Percentiles rank a stretch among this genome's conserved stretches.
Conservation (phyloP, 2,113 vertebrate genomes). For the Lycocorax pyrrhopterus region DNA sequence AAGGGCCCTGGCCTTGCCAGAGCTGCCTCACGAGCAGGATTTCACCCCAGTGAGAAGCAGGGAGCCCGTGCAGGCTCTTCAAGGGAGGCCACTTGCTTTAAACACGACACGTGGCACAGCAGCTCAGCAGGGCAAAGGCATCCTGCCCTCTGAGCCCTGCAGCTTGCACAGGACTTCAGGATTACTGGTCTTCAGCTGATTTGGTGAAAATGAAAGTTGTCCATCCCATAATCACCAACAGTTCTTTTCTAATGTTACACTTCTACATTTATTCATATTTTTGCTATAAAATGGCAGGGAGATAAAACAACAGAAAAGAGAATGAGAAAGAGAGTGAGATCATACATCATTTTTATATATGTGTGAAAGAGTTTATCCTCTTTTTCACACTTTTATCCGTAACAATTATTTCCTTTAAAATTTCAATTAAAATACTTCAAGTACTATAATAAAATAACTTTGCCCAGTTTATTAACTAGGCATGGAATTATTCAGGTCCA, state of each 20-base stretch:
- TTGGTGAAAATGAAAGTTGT: not conserved
- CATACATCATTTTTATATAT: not conserved
- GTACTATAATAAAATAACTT: not conserved
- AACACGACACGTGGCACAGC: accelerated
- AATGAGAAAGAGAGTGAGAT: not conserved
- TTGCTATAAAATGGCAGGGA: not conserved
- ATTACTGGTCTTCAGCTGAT: not conserved
- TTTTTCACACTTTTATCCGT: not conserved
- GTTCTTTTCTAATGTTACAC: not conserved
- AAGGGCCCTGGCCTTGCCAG: not conserved
- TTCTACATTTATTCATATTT: not conserved
- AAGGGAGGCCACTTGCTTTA: not conserved
- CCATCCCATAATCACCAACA: not conserved
- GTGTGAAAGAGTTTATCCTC: not conserved
- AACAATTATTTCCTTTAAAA: not conserved
- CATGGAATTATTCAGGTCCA: not conserved
- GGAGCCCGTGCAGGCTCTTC: not conserved
- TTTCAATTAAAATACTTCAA: not conserved
- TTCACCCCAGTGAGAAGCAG: not conserved
- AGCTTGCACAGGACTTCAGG: not conserved
- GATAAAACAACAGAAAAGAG: not conserved
- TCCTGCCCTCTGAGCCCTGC: not conserved
- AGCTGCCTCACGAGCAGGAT: not conserved
- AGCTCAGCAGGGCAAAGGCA: not conserved
- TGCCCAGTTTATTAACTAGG: not conserved